Percentiles rank a stretch among this genome's conserved stretches.
Evolutionary conservation across 2,113 vertebrate genomes (phyloP).

Genomic region (Mugil cephalus): DNA sequence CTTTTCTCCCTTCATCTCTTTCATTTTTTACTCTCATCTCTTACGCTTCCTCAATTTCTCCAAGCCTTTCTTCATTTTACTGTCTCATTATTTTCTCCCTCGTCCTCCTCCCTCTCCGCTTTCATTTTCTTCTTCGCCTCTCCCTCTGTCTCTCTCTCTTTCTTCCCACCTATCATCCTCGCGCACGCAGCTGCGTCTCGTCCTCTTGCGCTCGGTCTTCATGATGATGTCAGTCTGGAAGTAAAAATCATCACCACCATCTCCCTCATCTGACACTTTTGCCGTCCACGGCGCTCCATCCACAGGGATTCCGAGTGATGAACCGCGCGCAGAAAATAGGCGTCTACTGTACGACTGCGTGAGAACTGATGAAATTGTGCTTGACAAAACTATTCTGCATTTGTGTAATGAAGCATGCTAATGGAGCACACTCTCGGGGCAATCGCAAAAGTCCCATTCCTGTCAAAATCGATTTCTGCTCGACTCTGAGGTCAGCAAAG

Average conservation of each 20-base stretch:
- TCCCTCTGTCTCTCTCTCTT: conserved; percentile 7
- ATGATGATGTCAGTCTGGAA: conserved; percentile 27
- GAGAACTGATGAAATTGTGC: conserved; percentile 54
- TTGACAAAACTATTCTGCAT: conserved; percentile 48
- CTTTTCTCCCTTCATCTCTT: conserved; percentile 41
- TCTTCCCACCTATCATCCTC: conserved; percentile 27
- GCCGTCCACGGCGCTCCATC: conserved; percentile 1
- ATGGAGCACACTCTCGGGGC: conserved; percentile 59
- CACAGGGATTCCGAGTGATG: conserved; percentile 32
- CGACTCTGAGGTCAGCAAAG: conserved; percentile 53
- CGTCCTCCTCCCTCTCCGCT: background rate
- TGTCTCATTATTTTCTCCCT: conserved; percentile 50
- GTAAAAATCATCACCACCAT: conserved; percentile 45
- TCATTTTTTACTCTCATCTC: conserved; percentile 48
- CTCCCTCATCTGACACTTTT: conserved; percentile 54
- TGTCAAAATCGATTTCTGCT: conserved; percentile 70
- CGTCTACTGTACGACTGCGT: conserved; percentile 5
- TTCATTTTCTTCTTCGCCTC: background rate
- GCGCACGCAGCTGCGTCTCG: conserved; percentile 15
- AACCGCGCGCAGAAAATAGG: conserved; percentile 43
- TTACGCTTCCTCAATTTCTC: conserved; percentile 46
- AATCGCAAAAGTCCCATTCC: conserved; percentile 38
- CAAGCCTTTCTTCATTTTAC: conserved; percentile 37
- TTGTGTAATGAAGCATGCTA: conserved; percentile 69
- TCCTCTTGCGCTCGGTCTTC: conserved; percentile 19